Base-by-base conservation (phyloP, 2,113 vertebrate species). In the Toxotes jaculatrix region DNA sequence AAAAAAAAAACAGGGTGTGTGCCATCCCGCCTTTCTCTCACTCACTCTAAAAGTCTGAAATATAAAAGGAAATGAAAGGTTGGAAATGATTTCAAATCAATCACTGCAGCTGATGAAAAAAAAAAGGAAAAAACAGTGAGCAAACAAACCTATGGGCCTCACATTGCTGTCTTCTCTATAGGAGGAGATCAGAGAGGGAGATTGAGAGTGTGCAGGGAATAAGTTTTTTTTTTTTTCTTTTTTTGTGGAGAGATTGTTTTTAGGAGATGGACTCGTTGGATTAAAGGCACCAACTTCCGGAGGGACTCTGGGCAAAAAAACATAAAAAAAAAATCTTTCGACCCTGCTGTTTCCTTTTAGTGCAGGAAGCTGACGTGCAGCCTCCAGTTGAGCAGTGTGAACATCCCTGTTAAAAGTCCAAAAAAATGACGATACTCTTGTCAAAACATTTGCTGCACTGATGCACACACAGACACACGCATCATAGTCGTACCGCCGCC, bases 371-470 rank as follows among this genome's bases (percentile, higher is more conserved):
- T 67, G 55, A 53, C 34, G 2, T 23, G 23, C 55, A 80, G 42
- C 38, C 47, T 49, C 47, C 40, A 55, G 21, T 31, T 38, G 40
- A 59, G 38, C 38, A 27, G 27, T 12, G 56, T 19, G n/a, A 70
- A 9, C 60, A 27, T 56, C 67, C n/a, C 19, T 36, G 61, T 47
- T 36, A 40, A 40, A 57, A 64, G 23, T 64, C 51, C 27, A 27
- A 27, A 27, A 53, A 59, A 61, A 21, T 56, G 23, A 63, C 6
- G 60, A 34, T 13, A 19, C 17, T 60, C 13, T 73, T 56, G 12
- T 40, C 23, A 42, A 57, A 87, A 66, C 63, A 65, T 81, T 91
- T 91, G 80, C 87, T 89, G 87, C 91, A 89, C 77, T 71, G 61
- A 9, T 67, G 72, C 74, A 72, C 70, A 3, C 62, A 61, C 62